These are phyloP conservation scores for Drosophila auraria DNA, from an alignment of 1,140 invertebrate genomes.

Conservation along the genomic window DNA sequence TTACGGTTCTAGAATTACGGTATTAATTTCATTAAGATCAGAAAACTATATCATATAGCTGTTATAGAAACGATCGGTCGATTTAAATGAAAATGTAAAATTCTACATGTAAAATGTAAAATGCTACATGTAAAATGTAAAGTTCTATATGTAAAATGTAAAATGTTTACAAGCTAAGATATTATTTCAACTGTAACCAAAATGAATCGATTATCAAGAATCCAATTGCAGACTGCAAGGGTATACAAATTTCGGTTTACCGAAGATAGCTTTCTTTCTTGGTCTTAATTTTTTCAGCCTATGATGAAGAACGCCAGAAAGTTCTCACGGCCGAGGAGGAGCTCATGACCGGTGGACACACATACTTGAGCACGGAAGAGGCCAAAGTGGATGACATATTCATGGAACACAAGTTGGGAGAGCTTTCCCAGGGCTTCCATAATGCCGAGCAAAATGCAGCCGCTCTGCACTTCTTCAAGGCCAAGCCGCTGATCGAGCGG, in stretches of 20 bases:
- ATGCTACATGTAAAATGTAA: too few relatives aligned
- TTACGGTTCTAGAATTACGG: too few relatives aligned
- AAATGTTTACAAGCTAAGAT: neutral
- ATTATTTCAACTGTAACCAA: neutral
- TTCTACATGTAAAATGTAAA: too few relatives aligned
- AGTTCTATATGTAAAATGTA: too few relatives aligned
- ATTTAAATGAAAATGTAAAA: too few relatives aligned
- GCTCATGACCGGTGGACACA: constrained; percentile 85
- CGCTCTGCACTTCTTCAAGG: constrained; percentile 89
- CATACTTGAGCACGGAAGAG: constrained; percentile 87
- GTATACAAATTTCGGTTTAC: too few relatives aligned
- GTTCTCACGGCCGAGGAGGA: constrained; percentile 83
- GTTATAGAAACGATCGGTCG: too few relatives aligned
- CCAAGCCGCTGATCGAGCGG: constrained; percentile 87
- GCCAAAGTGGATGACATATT: constrained; percentile 88
- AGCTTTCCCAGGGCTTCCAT: constrained; percentile 83
- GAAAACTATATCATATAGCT: too few relatives aligned
- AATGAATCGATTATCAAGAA: too few relatives aligned
- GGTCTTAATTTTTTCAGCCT: constrained; percentile 59
- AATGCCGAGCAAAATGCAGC: constrained; percentile 85
- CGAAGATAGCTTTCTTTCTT: too few relatives aligned
- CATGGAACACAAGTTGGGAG: constrained; percentile 88
- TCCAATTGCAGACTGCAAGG: too few relatives aligned
- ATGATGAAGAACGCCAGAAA: constrained; percentile 84
- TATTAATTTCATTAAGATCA: too few relatives aligned